A percentile compares a stretch with the other conserved stretches of the same genome.
These are phyloP conservation scores for Perodicticus potto DNA, from an alignment of 2,797 vertebrate species.

Conservation along the genomic window DNA sequence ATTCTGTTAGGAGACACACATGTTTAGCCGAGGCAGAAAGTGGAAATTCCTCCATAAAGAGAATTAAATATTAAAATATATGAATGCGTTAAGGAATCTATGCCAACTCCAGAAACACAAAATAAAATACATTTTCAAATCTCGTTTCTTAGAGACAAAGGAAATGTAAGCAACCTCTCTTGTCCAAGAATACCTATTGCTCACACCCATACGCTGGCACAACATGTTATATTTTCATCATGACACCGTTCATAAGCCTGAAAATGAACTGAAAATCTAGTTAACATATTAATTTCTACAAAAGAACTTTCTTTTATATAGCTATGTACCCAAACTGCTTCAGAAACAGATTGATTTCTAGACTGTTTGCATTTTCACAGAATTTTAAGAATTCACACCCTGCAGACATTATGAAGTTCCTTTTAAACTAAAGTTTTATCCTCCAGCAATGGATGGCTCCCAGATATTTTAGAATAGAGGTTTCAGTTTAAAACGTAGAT, in stretches of 20 bases:
- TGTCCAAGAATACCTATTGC: background rate
- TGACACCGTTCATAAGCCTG: background rate
- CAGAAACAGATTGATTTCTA: slow-evolving; percentile 57
- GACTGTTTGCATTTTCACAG: slow-evolving; percentile 27
- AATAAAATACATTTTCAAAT: background rate
- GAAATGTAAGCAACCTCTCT: background rate
- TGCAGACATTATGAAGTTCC: background rate
- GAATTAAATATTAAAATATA: slow-evolving; percentile 51
- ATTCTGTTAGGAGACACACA: slow-evolving; percentile 43
- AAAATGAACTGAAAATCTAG: background rate
- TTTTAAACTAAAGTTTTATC: slow-evolving; percentile 37
- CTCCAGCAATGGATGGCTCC: background rate
- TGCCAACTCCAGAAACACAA: background rate
- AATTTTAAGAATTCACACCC: slow-evolving; percentile 54
- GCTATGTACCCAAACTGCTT: background rate
- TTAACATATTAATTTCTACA: slow-evolving; percentile 37
- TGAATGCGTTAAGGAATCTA: background rate
- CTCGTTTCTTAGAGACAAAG: background rate
- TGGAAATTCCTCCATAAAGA: slow-evolving; percentile 48
- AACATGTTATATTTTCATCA: background rate
- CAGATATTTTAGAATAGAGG: slow-evolving; percentile 31
- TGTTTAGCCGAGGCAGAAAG: slow-evolving; percentile 26
- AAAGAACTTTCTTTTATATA: background rate
- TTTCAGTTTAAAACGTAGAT: background rate
- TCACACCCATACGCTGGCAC: background rate